Base-by-base conservation (phyloP, 2,113 vertebrate species). In the Corynorhinus townsendii region DNA sequence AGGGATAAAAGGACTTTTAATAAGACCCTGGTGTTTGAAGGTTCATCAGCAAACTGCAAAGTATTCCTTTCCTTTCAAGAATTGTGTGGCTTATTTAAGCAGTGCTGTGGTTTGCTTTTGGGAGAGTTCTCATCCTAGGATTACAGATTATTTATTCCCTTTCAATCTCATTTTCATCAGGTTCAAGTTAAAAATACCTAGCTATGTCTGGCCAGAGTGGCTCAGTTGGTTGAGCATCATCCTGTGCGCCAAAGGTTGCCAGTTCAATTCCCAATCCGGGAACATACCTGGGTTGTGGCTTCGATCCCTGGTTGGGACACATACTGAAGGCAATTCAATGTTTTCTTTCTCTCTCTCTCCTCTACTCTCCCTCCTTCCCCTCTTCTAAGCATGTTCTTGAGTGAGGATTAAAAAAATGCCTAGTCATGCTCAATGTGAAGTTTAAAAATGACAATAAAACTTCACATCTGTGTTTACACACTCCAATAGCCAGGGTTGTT, bases 401-500 rank as follows among this genome's bases (percentile, higher is more conserved):
- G 30, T 68, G 64, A 68, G 33, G 64, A 68, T 68, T 68, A 19
- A 68, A 28, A 62, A 96, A 96, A 97, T 79, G 97, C 68, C 64
- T 95, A 64, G 7, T 62, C 93, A 89, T 79, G 95, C 89, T 89
- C 96, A 91, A 94, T 71, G 85, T 96, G 92, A 95, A 95, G 93
- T 83, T 97, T 97, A 66, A 92, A 84, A 40, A 90, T 90, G 94
- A 97, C 93, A 97, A 96, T 95, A 97, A 95, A 97, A 97, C 72
- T 92, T 96, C 93, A 95, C 96, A 96, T 96, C 93, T 97, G 96
- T 98, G 96, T 97, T 98, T 95, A 98, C 35, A 95, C 81, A 97
- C 96, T 96, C 85, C 45, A 86, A 91, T 98, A 98, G 96, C 94
- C 94, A 97, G 87, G 90, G 93, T 76, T 95, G 88, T 97, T 98